Evolutionary conservation across 2,113 vertebrate genomes (phyloP), one percentile per base, ranked within the genome.

Genomic region (Cinclus mexicanus): DNA sequence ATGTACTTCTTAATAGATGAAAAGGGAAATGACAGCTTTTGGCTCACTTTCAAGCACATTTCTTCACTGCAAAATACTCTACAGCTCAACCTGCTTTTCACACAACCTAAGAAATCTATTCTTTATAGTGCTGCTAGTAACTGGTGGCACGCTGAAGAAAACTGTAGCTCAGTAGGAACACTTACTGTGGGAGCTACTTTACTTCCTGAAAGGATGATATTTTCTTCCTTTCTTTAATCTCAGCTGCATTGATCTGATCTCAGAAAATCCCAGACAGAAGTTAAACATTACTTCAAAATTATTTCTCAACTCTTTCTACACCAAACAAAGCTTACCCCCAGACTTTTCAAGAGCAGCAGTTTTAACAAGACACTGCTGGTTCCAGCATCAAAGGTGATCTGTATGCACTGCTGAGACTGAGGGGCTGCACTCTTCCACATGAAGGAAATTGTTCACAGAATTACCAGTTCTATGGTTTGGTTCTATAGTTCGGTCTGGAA

Each of bases 1-100:
- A 97, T 94, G 90, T 72, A 86, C 95, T 84, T 96, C 82, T 83
- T 96, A 94, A 90, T 63, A 33, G 84, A 90, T 80, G 60, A 94
- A 95, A 96, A 94, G 95, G 92, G 92, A 97, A 97, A 97, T 94
- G 95, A 97, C 95, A 97, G 91, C 88, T 97, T 96, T 95, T 97
- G 97, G 96, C 95, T 95, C 82, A 39, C 82, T 87, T 94, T 91
- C 87, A 96, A 97, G 82, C 39, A 72, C 67, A 91, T 87, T 88
- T 93, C 94, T 96, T 87, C 75, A 91, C 50, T 85, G 89, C 59
- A 89, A 90, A 95, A 86, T 55, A 83, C 65, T 77, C 67, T 60
- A 74, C 6, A 92, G 91, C 53, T 95, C 90, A 90, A 87, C 53
- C 86, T 92, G 70, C 91, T 76, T 97, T 76, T 60, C 49, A 83